These are phyloP conservation scores for Sebastes hubbsi DNA, from an alignment of 2,797 vertebrate species.

Conservation along the genomic window DNA sequence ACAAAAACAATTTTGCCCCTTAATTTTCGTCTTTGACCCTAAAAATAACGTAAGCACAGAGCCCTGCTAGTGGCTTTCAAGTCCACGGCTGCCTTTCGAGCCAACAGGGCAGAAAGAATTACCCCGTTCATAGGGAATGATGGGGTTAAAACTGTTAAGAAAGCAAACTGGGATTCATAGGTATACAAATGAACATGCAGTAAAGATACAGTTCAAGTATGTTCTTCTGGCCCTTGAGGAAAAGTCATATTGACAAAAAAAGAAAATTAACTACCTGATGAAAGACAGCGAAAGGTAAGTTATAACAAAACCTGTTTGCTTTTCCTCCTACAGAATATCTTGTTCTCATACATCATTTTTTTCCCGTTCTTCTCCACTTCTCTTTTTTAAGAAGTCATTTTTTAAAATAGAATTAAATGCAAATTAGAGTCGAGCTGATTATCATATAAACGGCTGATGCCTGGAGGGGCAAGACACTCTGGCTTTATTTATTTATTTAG, in stretches of 20 bases:
- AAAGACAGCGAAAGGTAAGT: slow-evolving; percentile 24
- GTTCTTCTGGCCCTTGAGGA: background rate
- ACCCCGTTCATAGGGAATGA: background rate
- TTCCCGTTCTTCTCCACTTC: slow-evolving; percentile 33
- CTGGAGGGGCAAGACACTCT: slow-evolving; percentile 66
- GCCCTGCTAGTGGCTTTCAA: background rate
- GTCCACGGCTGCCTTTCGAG: background rate
- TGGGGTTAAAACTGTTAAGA: background rate
- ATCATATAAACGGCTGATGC: slow-evolving; percentile 83
- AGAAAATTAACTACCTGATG: slow-evolving; percentile 25
- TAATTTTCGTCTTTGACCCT: background rate
- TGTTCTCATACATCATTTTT: slow-evolving; percentile 41
- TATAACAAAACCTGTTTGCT: slow-evolving; percentile 32
- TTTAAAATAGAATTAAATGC: slow-evolving; percentile 83
- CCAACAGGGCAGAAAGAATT: background rate
- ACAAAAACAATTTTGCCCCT: background rate
- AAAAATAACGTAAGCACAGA: background rate
- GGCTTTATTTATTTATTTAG: slow-evolving; percentile 81
- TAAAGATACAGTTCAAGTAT: background rate
- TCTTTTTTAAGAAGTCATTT: slow-evolving; percentile 67
- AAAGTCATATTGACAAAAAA: background rate
- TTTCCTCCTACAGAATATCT: slow-evolving; percentile 36
- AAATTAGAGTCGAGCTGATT: slow-evolving; percentile 82
- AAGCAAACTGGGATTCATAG: background rate
- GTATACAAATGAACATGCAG: background rate